Percentiles rank a stretch among this genome's conserved stretches.
phyloP scores from a whole-genome alignment of 2,888 invertebrate species.

The Cheilosia grossa region DNA sequence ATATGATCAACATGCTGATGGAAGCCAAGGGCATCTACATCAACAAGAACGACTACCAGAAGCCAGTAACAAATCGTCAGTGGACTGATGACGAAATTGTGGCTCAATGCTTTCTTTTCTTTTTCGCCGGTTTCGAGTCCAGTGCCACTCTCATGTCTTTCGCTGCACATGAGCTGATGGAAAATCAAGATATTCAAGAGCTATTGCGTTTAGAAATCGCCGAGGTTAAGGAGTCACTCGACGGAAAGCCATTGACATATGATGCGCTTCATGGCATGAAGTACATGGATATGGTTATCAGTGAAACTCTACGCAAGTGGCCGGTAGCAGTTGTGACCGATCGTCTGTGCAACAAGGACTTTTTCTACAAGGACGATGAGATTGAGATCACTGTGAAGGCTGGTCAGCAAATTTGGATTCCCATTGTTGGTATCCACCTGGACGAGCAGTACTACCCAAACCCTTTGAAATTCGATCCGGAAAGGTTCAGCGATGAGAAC shows the following conservation, averaged over 20 bases:
- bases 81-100: conserved; percentile 85
- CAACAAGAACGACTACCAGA: conserved; percentile 81
- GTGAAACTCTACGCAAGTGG: conserved; percentile 85
- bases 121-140: conserved; percentile 85
- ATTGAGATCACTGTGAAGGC: conserved; percentile 78
- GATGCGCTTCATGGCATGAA: conserved; percentile 85
- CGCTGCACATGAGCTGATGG: conserved; percentile 85
- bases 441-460: conserved; percentile 84
- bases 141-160: conserved; percentile 83
- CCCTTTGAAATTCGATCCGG: conserved; percentile 85
- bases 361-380: conserved; percentile 80
- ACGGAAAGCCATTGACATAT: conserved; percentile 84
- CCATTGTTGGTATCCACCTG: conserved; percentile 84
- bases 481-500: conserved; percentile 85
- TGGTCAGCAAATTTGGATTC: conserved; percentile 80
- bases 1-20: conserved; percentile 85
- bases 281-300: conserved; percentile 85
- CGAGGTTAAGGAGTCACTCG: conserved; percentile 82
- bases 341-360: conserved; percentile 84
- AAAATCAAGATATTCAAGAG: conserved; percentile 85
- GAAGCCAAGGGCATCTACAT: conserved; percentile 80
- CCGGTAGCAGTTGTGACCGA: conserved; percentile 83
- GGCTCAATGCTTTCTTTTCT: conserved; percentile 85
- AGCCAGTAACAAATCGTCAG: conserved; percentile 72
- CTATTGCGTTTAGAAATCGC: conserved; percentile 85